A percentile compares a stretch with the other conserved stretches of the same genome.
Conservation (phyloP, 2,888 invertebrate species). For the Habroteleia sp. region DNA sequence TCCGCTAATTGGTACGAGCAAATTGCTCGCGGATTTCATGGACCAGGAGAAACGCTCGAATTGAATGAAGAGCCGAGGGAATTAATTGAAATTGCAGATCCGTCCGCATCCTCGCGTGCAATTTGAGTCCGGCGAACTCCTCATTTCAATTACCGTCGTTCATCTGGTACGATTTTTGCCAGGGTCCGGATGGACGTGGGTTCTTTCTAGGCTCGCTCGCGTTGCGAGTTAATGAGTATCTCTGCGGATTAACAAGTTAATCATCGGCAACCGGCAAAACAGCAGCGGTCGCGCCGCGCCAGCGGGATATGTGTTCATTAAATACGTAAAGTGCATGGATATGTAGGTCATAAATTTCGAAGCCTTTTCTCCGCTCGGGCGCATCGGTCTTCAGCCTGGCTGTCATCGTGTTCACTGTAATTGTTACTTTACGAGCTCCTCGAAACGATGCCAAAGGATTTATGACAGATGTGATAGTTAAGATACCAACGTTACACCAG, state of each 20-base stretch:
- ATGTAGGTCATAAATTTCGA: constrained; percentile 56
- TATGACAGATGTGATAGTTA: constrained; percentile 42
- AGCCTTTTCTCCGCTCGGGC: constrained; percentile 9
- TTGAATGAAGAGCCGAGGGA: too few relatives aligned
- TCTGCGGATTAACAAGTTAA: constrained; percentile 51
- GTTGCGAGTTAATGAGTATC: constrained; percentile 53
- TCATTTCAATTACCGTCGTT: constrained; percentile 47
- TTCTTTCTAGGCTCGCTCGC: constrained; percentile 11
- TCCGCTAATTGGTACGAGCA: constrained; percentile 25
- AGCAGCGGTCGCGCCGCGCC: constrained; percentile 20
- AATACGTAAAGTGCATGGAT: constrained; percentile 34
- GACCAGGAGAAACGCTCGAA: too few relatives aligned
- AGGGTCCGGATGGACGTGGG: not conserved
- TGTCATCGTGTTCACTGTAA: constrained; percentile 53
- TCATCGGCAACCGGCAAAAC: constrained; percentile 37
- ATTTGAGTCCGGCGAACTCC: too few relatives aligned
- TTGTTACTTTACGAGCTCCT: constrained; percentile 47
- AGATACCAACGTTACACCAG: constrained; percentile 42
- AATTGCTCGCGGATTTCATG: too few relatives aligned
- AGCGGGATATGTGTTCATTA: constrained; percentile 49
- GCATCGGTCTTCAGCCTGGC: constrained; percentile 18
- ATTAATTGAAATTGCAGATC: too few relatives aligned
- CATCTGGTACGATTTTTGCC: constrained; percentile 13
- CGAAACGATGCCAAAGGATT: constrained; percentile 42
- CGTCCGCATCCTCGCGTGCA: too few relatives aligned